Percentiles rank a stretch among this genome's conserved stretches.
phyloP scores from a whole-genome alignment of 2,888 invertebrate species.

The Amphipyra berbera region DNA sequence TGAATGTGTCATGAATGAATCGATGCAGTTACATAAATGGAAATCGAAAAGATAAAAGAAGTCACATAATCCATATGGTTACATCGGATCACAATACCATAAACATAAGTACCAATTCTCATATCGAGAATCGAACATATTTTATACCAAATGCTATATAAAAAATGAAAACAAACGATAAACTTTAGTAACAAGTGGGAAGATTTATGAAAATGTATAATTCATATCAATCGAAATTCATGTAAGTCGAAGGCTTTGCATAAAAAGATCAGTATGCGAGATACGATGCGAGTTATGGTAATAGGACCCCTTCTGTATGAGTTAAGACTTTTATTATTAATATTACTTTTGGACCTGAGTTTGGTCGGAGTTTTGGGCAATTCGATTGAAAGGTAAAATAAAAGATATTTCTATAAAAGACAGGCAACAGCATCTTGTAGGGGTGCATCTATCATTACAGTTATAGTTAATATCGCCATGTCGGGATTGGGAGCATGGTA shows the following conservation, averaged over 20 bases:
- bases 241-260: constrained; percentile 61
- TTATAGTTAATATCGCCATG: too few species aligned
- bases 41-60: too few species aligned
- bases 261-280: constrained; percentile 55
- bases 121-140: constrained; percentile 10
- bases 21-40: too few species aligned
- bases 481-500: too few species aligned
- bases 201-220: constrained; percentile 57
- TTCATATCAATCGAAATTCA: constrained; percentile 63
- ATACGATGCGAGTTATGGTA: constrained; percentile 55
- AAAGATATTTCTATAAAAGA: too few species aligned
- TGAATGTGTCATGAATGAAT: too few species aligned
- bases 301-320: constrained; percentile 35
- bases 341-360: constrained; percentile 5
- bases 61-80: too few species aligned
- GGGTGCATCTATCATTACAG: too few species aligned
- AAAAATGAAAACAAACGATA: constrained; percentile 31
- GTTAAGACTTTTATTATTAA: constrained; percentile 35
- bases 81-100: background rate
- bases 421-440: too few species aligned
- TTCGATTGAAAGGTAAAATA: too few species aligned
- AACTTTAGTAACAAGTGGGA: constrained; percentile 29
- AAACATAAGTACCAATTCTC: constrained; percentile 7
- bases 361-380: too few species aligned
- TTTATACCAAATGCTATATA: constrained; percentile 10